Conservation (phyloP, 2,888 invertebrate species). For the Ectemnius continuus region DNA sequence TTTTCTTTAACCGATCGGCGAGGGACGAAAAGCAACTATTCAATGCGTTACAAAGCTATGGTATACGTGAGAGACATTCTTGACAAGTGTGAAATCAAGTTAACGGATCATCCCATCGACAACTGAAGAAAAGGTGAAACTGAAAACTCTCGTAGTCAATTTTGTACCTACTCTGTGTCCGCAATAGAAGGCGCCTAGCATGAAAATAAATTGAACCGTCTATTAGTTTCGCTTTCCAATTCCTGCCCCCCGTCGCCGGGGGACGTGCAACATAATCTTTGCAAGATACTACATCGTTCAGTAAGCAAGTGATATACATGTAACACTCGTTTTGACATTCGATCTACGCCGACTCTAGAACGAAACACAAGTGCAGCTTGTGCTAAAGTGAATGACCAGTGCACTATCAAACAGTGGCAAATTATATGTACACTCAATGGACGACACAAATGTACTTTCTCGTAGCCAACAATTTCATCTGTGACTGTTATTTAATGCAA, state of each 20-base stretch:
- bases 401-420: neutral
- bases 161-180: conserved; percentile 76
- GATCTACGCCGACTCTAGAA: conserved; percentile 36
- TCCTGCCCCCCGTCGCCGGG: conserved; percentile 23
- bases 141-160: conserved; percentile 47
- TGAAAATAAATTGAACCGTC: conserved; percentile 74
- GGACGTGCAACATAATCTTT: conserved; percentile 44
- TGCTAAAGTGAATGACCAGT: conserved; percentile 40
- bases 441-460: neutral
- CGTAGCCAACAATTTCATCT: neutral
- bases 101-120: conserved; percentile 9
- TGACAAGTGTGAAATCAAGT: conserved; percentile 1
- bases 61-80: neutral
- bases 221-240: conserved; percentile 63
- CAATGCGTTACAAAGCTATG: neutral
- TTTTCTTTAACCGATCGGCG: conserved; percentile 17
- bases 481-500: no score
- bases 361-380: conserved; percentile 27
- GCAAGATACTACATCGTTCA: conserved; percentile 33
- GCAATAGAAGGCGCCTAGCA: conserved; percentile 77
- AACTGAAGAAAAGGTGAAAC: conserved; percentile 43
- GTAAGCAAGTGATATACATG: conserved; percentile 47
- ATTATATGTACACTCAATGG: neutral
- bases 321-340: conserved; percentile 52
- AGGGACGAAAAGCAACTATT: conserved; percentile 15